Evolutionary conservation across 2,113 vertebrate species (phyloP).

Genomic region (Anser brachyrhynchus): DNA sequence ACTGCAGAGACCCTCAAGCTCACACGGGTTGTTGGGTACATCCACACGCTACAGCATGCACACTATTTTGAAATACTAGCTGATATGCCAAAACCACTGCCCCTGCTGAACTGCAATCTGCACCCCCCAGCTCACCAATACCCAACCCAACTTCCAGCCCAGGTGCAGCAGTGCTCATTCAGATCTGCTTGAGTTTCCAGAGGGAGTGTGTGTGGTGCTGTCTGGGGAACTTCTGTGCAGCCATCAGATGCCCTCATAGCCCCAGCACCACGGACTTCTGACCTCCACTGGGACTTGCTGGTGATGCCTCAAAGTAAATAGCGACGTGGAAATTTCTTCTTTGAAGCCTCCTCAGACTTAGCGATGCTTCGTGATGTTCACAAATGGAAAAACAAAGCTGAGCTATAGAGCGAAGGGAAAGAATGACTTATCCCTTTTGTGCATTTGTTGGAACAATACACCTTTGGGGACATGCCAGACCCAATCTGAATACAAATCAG

Average conservation of each 20-base stretch:
- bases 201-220: neutral
- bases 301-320: neutral
- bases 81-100: neutral
- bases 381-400: neutral
- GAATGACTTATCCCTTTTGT: neutral
- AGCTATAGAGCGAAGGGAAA: neutral
- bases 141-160: neutral
- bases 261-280: neutral
- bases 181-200: neutral
- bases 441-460: neutral
- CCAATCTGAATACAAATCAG: neutral
- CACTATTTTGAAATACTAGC: fast-evolving
- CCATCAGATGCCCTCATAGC: neutral
- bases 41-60: neutral
- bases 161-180: neutral
- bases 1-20: neutral
- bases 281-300: neutral
- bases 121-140: neutral
- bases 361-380: neutral
- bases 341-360: neutral
- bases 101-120: neutral
- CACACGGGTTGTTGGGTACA: fast-evolving
- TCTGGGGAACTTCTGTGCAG: neutral
- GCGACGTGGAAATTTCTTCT: neutral
- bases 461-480: neutral